Evolutionary conservation across 2,113 vertebrate species (phyloP).

Genomic region (Chionis minor): DNA sequence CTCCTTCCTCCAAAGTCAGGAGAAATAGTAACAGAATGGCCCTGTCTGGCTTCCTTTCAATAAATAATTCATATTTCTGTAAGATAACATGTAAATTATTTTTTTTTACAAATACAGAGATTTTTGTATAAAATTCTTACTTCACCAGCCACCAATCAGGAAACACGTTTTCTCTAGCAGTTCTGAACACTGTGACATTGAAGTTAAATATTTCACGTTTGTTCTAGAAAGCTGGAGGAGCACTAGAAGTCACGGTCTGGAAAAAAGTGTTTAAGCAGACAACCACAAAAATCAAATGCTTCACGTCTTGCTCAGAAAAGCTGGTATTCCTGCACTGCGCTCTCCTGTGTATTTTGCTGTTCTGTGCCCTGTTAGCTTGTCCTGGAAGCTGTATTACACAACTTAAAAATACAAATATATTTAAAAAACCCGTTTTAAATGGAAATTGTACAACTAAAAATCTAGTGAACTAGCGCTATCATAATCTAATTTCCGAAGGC

Average conservation of each 20-base stretch:
- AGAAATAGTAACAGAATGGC: not conserved
- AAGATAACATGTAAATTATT: no score
- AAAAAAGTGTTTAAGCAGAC: not conserved
- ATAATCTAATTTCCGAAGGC: not conserved
- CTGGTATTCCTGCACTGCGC: not conserved
- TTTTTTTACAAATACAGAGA: not conserved
- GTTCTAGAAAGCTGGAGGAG: not conserved
- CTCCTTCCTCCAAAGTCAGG: not conserved
- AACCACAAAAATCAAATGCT: not conserved
- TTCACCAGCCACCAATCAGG: not conserved
- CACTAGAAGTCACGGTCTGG: no score
- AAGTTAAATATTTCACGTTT: not conserved
- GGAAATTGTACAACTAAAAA: not conserved
- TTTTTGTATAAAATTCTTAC: not conserved
- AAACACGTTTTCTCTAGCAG: not conserved
- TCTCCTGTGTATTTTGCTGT: not conserved
- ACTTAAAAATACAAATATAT: not conserved
- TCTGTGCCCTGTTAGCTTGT: not conserved
- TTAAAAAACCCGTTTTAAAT: not conserved
- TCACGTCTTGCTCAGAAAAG: not conserved
- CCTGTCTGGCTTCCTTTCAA: fast-evolving
- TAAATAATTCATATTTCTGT: not conserved
- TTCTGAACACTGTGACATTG: not conserved
- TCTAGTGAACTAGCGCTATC: not conserved
- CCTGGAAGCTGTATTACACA: not conserved